Evolutionary conservation across 2,113 vertebrate genomes (phyloP).

Genomic region (Antechinus stuartii): DNA sequence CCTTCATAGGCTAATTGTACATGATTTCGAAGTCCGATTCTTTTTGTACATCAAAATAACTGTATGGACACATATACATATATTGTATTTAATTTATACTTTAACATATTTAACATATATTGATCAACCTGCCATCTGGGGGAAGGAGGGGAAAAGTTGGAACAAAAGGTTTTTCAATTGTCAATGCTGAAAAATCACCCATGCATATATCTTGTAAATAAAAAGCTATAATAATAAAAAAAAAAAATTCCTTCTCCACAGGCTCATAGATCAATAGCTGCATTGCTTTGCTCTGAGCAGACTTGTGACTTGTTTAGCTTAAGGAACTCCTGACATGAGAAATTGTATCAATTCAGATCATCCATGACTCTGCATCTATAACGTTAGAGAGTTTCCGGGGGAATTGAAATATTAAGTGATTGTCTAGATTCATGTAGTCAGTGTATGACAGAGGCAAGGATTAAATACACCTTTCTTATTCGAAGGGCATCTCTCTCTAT

Average conservation of each 20-base stretch:
- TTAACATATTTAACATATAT: too few species aligned
- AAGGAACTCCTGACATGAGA: neutral
- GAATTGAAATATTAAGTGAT: neutral
- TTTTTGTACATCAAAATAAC: too few species aligned
- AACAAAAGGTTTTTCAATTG: too few species aligned
- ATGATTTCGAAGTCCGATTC: too few species aligned
- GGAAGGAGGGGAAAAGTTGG: too few species aligned
- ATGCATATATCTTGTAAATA: too few species aligned
- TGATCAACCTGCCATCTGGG: too few species aligned
- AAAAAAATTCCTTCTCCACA: neutral
- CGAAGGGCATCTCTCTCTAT: neutral
- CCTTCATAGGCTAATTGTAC: too few species aligned
- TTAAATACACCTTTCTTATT: neutral
- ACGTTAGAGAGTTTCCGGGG: neutral
- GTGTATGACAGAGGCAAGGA: neutral
- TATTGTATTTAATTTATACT: too few species aligned
- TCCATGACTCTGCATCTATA: neutral
- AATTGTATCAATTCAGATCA: neutral
- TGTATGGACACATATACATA: too few species aligned
- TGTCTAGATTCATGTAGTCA: neutral
- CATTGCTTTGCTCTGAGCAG: neutral
- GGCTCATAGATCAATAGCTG: neutral
- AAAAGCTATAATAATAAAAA: too few species aligned
- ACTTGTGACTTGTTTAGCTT: neutral
- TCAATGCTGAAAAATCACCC: too few species aligned